Evolutionary conservation across 2,888 invertebrate species (phyloP).

Genomic region (Pseudococcus longispinus): DNA sequence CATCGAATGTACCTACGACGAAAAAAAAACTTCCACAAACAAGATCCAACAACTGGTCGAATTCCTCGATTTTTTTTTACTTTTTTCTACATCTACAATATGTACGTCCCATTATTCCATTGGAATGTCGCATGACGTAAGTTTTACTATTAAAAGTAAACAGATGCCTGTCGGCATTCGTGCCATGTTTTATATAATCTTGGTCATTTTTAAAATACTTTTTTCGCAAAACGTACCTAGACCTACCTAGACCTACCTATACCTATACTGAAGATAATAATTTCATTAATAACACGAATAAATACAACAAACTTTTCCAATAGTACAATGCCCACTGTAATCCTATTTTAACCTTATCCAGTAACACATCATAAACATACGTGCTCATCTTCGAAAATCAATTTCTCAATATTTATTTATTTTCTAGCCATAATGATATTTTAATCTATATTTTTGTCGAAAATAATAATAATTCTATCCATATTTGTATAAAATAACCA

Average conservation of each 20-base stretch:
- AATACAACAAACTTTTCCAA: not conserved
- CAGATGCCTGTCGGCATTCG: slow-evolving; percentile 27
- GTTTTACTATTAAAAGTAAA: slow-evolving; percentile 13
- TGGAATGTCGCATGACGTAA: slow-evolving; percentile 18
- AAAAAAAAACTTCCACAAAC: not conserved
- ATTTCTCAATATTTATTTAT: too few species aligned
- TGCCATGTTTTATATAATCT: not conserved
- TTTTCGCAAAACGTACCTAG: not conserved
- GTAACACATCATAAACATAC: too few species aligned
- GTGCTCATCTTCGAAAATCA: too few species aligned
- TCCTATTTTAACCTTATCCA: too few species aligned
- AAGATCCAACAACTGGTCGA: not conserved
- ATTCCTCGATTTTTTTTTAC: not conserved
- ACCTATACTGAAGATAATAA: too few species aligned
- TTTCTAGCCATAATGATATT: too few species aligned
- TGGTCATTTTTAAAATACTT: not conserved
- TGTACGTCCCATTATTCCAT: not conserved
- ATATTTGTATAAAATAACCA: too few species aligned
- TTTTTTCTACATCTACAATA: not conserved
- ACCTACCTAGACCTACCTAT: not conserved
- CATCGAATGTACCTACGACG: not conserved
- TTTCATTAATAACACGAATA: not conserved
- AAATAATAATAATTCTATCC: too few species aligned
- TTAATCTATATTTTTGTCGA: too few species aligned
- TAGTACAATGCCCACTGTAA: too few species aligned